Percentiles rank a stretch among this genome's conserved stretches.
phyloP scores from a whole-genome alignment of 2,797 vertebrate species.

The Sarcophilus harrisii region DNA sequence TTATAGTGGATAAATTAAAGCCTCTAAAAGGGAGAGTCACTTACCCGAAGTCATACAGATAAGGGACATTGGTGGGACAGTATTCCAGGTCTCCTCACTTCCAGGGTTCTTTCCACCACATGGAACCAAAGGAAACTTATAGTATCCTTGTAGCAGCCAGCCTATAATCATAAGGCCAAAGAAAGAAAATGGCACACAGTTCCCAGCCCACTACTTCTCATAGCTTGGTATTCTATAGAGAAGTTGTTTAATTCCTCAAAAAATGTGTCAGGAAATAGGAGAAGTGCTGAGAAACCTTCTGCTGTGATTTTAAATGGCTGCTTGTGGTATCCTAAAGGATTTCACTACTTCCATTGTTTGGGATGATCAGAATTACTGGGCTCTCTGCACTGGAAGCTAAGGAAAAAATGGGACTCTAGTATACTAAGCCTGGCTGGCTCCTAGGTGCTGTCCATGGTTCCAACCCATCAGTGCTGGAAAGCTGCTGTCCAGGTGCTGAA shows the following conservation, averaged over 20 bases:
- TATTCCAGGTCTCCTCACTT: not conserved
- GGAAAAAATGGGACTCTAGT: not conserved
- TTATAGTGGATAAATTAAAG: not conserved
- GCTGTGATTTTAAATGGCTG: not conserved
- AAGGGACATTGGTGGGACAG: not conserved
- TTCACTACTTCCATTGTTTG: not conserved
- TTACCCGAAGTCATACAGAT: not conserved
- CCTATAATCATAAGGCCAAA: not conserved
- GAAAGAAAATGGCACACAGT: not conserved
- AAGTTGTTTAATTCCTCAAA: not conserved
- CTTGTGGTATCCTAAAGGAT: not conserved
- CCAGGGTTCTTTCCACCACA: not conserved
- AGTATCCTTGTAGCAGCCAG: not conserved
- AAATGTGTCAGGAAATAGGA: not conserved
- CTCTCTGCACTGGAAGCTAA: not conserved
- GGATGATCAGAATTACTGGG: not conserved
- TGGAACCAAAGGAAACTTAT: not conserved
- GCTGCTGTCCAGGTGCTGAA: slow-evolving; percentile 3
- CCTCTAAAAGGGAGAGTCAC: not conserved
- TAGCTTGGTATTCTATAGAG: not conserved
- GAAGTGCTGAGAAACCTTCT: not conserved
- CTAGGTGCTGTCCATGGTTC: not conserved
- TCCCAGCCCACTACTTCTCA: not conserved
- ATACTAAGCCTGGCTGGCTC: not conserved
- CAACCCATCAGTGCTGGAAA: not conserved